Base-by-base conservation (phyloP, 2,113 vertebrate genomes). In the Silurus meridionalis region DNA sequence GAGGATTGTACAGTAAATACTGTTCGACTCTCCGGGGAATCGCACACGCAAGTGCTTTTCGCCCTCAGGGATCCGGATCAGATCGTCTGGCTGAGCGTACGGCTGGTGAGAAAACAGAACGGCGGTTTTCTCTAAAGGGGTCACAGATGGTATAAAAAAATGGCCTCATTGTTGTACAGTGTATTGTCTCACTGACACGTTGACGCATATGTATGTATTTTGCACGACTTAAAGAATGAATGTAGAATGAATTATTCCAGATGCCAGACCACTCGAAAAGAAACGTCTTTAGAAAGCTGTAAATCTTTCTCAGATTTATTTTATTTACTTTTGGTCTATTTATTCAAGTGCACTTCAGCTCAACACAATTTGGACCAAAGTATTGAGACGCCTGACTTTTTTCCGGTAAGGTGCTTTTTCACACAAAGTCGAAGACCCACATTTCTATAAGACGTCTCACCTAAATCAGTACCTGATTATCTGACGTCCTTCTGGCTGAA, bases 1-100 rank as follows among this genome's bases (percentile, higher is more conserved):
- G 61, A 86, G 84, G 85, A 75, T 48, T 82, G 83, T 87, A 87
- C 88, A 83, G 88, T 88, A 90, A 87, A 86, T 89, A 90, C 90
- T 85, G 75, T 74, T 85, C 63, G 71, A 78, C 80, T 85, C 85
- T 9, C 64, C 66, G 55, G 89, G 88, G 88, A 78, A 74, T 66
- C 78, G 71, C 67, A 69, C 83, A 71, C 48, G 88, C 69, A 78
- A 86, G 79, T 84, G 87, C 79, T 85, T 83, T 80, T 72, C 48
- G 19, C 75, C 83, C 64, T 78, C 50, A 58, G 87, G 84, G 81
- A 79, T 83, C 84, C 75, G 21, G 86, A 67, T 25, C 82, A 83
- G 84, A 57, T 85, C 58, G 86, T 82, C 86, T 87, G 78, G 83
- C 57, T 89, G 74, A 63, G 75, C 75, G 83, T 84, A 78, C 21